Evolutionary conservation across 1,140 invertebrate species (phyloP).

Genomic region (Periplaneta americana): DNA sequence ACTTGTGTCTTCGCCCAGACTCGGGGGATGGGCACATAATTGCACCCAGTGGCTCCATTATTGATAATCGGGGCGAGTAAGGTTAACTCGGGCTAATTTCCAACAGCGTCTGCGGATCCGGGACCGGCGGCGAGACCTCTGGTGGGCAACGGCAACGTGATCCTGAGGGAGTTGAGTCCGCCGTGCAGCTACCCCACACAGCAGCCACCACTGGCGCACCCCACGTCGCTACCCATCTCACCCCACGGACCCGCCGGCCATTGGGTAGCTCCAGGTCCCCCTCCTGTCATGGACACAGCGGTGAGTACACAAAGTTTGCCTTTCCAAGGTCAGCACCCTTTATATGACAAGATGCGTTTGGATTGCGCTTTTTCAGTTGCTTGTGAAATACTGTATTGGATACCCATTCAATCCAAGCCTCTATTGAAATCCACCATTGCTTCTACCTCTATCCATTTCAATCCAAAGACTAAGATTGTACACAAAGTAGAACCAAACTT

Average conservation of each 20-base stretch:
- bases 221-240: not conserved
- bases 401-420: no score
- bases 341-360: no score
- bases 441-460: no score
- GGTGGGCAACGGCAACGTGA: constrained; percentile 19
- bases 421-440: no score
- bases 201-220: not conserved
- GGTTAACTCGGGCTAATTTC: not conserved
- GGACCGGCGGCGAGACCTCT: not conserved
- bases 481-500: no score
- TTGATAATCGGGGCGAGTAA: not conserved
- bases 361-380: no score
- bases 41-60: not conserved
- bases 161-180: constrained; percentile 12
- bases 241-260: not conserved
- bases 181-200: not conserved
- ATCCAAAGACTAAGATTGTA: no score
- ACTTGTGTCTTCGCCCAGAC: no score
- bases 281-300: not conserved
- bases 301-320: no score
- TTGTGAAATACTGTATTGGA: no score
- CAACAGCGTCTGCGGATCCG: not conserved
- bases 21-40: no score
- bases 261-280: not conserved
- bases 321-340: no score